Conservation (phyloP, 2,113 vertebrate genomes). For the Arothron firmamentum region DNA sequence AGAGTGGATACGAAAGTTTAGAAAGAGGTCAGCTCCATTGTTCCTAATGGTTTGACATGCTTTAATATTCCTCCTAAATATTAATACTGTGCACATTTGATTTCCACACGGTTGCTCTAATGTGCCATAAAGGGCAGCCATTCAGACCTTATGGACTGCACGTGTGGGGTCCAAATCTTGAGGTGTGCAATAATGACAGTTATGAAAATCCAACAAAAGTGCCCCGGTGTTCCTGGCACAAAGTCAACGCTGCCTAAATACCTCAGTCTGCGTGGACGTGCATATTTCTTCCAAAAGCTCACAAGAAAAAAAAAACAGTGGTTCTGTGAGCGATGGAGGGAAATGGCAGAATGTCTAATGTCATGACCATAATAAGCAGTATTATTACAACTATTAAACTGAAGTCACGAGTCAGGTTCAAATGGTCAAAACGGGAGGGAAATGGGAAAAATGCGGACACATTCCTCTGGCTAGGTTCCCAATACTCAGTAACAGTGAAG, state of each 20-base stretch:
- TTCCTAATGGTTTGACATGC: slow-evolving; percentile 54
- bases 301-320: slow-evolving; percentile 14
- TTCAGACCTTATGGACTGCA: slow-evolving; percentile 44
- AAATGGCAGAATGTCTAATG: slow-evolving; percentile 43
- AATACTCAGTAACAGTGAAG: slow-evolving; percentile 29
- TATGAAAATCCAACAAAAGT: slow-evolving; percentile 37
- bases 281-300: slow-evolving; percentile 11
- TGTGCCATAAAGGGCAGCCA: slow-evolving; percentile 62
- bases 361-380: slow-evolving; percentile 48
- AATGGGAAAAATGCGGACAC: slow-evolving; percentile 17
- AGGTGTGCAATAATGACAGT: slow-evolving; percentile 36
- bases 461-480: slow-evolving; percentile 40
- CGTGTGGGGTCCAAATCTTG: slow-evolving; percentile 39
- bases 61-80: slow-evolving; percentile 64
- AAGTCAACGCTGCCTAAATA: slow-evolving; percentile 21
- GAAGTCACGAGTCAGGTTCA: slow-evolving; percentile 38
- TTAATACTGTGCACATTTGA: slow-evolving; percentile 61
- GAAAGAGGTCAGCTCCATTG: slow-evolving; percentile 53
- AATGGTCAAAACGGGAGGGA: slow-evolving; percentile 45
- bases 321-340: slow-evolving; percentile 15
- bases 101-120: slow-evolving; percentile 61
- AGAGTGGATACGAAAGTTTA: slow-evolving; percentile 58
- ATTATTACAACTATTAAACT: slow-evolving; percentile 52
- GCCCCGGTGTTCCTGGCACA: slow-evolving; percentile 21
- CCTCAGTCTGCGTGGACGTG: slow-evolving; percentile 22